Evolutionary conservation across 2,797 vertebrate genomes (phyloP).

Genomic region (Poecilia gillii): DNA sequence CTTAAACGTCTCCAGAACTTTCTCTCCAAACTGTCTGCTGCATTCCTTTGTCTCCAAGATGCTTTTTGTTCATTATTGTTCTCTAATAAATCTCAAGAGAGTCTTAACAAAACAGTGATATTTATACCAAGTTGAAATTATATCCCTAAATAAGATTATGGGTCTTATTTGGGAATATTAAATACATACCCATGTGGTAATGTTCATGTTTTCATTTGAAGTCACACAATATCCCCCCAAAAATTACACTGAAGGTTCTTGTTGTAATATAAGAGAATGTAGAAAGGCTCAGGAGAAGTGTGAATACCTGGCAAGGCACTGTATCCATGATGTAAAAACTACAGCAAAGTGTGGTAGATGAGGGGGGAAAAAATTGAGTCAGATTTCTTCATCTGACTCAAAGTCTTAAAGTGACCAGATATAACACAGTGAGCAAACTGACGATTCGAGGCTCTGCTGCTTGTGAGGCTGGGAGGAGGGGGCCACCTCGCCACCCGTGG

Average conservation of each 20-base stretch:
- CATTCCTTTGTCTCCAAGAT: not conserved
- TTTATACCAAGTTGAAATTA: not conserved
- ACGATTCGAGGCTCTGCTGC: constrained; percentile 4
- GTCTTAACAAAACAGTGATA: not conserved
- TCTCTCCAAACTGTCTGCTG: not conserved
- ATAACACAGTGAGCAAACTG: not conserved
- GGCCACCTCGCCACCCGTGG: not conserved
- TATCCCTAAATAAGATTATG: not conserved
- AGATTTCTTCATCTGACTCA: no score
- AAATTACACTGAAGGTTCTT: not conserved
- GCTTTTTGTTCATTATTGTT: not conserved
- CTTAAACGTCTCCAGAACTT: not conserved
- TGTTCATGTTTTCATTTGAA: not conserved
- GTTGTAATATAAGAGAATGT: not conserved
- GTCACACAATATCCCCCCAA: not conserved
- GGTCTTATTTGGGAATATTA: not conserved
- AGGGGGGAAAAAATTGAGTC: no score
- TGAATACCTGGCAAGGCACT: not conserved
- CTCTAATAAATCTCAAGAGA: not conserved
- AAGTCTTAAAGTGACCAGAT: not conserved
- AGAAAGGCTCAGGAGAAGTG: not conserved
- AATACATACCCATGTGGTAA: not conserved
- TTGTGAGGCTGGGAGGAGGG: constrained; percentile 14
- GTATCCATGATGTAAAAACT: not conserved
- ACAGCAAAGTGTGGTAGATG: not conserved